Evolutionary conservation across 2,797 vertebrate genomes (phyloP).

Genomic region (Sardinella longiceps): DNA sequence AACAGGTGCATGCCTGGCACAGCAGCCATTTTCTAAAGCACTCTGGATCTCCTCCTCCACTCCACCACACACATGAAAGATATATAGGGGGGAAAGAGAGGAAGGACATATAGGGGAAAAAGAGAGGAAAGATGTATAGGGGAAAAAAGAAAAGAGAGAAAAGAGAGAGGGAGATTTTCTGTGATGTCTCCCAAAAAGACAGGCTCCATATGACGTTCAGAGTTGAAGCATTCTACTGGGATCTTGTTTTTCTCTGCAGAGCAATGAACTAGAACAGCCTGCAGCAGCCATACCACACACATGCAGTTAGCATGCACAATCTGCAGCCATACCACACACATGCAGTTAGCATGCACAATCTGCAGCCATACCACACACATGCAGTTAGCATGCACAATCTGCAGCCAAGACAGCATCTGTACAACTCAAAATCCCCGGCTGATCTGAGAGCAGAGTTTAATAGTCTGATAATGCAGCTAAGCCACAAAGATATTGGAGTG

Average conservation of each 20-base stretch:
- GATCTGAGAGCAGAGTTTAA: background rate
- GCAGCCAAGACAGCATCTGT: background rate
- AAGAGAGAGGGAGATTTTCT: background rate
- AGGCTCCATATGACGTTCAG: background rate
- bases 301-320: background rate
- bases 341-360: background rate
- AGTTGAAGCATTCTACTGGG: background rate
- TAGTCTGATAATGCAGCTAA: background rate
- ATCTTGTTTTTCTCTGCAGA: background rate
- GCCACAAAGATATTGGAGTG: background rate
- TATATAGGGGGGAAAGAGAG: background rate
- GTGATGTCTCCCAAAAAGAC: background rate
- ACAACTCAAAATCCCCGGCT: background rate
- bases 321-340: background rate
- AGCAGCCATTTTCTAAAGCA: conserved; percentile 32
- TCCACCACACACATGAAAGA: background rate
- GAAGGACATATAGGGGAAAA: background rate
- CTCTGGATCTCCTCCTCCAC: background rate
- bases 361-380: background rate
- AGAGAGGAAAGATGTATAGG: background rate
- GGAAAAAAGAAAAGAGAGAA: background rate
- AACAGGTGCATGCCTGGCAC: conserved; percentile 32
- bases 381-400: background rate
- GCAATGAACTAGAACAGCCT: background rate
- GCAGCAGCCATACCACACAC: background rate